Evolutionary conservation across 2,113 vertebrate genomes (phyloP).

Genomic region (Hemichromis elongatus): DNA sequence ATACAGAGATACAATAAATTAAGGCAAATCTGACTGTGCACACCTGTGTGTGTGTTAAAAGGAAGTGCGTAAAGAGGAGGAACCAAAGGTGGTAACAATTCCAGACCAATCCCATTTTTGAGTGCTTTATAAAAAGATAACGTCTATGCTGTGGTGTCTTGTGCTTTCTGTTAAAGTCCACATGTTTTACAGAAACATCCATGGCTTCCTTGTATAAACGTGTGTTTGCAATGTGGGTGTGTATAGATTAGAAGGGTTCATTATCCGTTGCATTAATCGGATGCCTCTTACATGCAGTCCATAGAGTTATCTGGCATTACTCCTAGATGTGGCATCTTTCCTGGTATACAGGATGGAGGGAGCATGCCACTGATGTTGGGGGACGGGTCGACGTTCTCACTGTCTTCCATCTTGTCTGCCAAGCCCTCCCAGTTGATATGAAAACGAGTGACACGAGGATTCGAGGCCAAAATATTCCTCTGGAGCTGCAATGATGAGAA

Average conservation of each 20-base stretch:
- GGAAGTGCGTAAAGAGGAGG: background rate
- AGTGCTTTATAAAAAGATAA: constrained; percentile 10
- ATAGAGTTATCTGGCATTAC: constrained; percentile 87
- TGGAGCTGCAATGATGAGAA: constrained; percentile 73
- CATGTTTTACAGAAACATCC: background rate
- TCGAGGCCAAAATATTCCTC: constrained; percentile 87
- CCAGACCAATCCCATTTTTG: background rate
- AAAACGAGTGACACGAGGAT: constrained; percentile 87
- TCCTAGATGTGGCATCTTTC: constrained; percentile 75
- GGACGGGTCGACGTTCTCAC: constrained; percentile 83
- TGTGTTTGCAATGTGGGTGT: background rate
- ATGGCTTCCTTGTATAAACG: background rate
- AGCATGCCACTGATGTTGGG: constrained; percentile 71
- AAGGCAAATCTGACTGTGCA: constrained; percentile 17
- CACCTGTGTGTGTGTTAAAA: background rate
- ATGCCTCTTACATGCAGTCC: constrained; percentile 78
- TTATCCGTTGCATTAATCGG: constrained; percentile 4
- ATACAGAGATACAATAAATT: background rate
- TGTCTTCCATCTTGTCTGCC: constrained; percentile 79
- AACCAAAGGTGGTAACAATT: background rate
- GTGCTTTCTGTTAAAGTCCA: background rate
- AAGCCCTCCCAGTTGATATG: constrained; percentile 90
- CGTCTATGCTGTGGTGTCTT: background rate
- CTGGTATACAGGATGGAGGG: constrained; percentile 72
- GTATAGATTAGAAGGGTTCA: background rate